Conservation (phyloP, 2,113 vertebrate species). For the Oreochromis aureus region DNA sequence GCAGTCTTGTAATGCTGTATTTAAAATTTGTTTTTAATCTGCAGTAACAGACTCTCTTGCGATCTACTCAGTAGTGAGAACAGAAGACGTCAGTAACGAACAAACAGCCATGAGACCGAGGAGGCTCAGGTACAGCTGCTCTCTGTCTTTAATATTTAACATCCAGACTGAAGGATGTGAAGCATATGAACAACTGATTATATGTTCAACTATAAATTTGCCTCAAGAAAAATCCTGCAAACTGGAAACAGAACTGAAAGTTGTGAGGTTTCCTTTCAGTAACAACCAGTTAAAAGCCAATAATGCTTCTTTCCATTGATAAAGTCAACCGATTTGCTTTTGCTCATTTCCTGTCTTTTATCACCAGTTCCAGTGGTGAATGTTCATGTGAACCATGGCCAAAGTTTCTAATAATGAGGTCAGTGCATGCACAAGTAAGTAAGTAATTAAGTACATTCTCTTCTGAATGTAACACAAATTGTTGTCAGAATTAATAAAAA, state of each 20-base stretch:
- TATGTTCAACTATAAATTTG: background rate
- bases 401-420: background rate
- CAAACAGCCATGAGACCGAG: background rate
- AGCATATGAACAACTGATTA: background rate
- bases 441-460: background rate
- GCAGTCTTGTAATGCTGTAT: background rate
- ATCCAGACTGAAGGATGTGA: background rate
- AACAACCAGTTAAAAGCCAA: rapidly evolving
- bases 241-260: rapidly evolving
- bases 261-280: background rate
- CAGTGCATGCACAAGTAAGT: background rate
- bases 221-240: background rate
- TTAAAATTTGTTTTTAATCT: background rate
- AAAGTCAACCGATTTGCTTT: background rate
- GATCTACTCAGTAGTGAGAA: background rate
- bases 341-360: background rate
- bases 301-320: background rate
- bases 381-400: background rate
- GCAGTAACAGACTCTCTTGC: background rate
- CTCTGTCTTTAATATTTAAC: background rate
- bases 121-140: background rate
- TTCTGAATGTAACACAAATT: background rate
- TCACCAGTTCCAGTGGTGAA: background rate
- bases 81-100: rapidly evolving
- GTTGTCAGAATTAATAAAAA: rapidly evolving